A percentile compares a stretch with the other conserved stretches of the same genome.
Evolutionary conservation across 2,113 vertebrate genomes (phyloP).

Genomic region (Amblyopsis rosae): DNA sequence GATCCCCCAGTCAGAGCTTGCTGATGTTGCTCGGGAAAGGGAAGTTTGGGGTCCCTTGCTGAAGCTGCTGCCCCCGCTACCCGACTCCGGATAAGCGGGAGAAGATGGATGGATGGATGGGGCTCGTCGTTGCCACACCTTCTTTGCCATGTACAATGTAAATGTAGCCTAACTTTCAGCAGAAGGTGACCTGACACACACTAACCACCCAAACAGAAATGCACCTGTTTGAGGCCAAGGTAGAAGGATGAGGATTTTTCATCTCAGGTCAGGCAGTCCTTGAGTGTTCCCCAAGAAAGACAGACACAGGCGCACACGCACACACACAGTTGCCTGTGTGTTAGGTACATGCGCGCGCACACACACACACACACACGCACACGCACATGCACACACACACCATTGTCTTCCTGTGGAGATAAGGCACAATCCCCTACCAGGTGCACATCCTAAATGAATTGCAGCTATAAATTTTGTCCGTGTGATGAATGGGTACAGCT

Average conservation of each 20-base stretch:
- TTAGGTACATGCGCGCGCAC: constrained; percentile 12
- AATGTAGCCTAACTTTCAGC: not conserved
- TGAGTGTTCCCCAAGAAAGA: constrained; percentile 34
- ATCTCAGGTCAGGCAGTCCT: constrained; percentile 55
- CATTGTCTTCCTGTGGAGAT: constrained; percentile 31
- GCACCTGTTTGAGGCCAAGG: constrained; percentile 4
- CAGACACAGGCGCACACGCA: constrained; percentile 7
- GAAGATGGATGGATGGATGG: too few species aligned
- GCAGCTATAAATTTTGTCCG: constrained; percentile 39
- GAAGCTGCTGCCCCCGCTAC: too few species aligned
- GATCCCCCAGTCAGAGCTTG: too few species aligned
- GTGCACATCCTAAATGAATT: constrained; percentile 41
- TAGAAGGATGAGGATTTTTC: constrained; percentile 47
- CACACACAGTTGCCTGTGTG: constrained; percentile 27
- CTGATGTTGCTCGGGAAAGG: too few species aligned
- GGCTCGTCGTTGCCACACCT: too few species aligned
- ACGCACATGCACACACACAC: constrained; percentile 25
- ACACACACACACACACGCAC: not conserved
- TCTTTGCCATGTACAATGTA: too few species aligned
- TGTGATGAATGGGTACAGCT: constrained; percentile 47
- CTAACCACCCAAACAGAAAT: constrained; percentile 3
- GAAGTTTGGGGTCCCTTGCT: too few species aligned
- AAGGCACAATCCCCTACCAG: constrained; percentile 47
- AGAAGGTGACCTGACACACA: constrained; percentile 57
- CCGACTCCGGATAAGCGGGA: too few species aligned